These are phyloP conservation scores for Thomomys bottae DNA, from an alignment of 2,113 vertebrate species.

Conservation along the genomic window DNA sequence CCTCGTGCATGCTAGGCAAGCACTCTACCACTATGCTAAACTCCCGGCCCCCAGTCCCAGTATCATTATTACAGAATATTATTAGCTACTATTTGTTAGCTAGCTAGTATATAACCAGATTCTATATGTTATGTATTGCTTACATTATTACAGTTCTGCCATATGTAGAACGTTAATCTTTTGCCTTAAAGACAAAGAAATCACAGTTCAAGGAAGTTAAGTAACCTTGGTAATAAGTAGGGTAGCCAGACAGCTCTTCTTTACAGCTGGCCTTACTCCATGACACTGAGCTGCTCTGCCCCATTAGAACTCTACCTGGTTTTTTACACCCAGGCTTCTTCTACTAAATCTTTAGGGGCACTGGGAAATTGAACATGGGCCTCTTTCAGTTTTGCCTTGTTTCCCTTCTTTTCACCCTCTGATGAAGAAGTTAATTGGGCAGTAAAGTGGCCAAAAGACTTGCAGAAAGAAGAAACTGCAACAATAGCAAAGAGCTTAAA, in stretches of 20 bases:
- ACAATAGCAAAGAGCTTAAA: constrained; percentile 58
- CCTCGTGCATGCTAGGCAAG: no score
- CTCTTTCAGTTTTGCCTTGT: constrained; percentile 64
- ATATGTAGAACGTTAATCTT: neutral
- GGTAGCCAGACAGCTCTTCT: neutral
- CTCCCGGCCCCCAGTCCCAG: no score
- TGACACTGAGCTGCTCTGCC: neutral
- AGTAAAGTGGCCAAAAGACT: constrained; percentile 65
- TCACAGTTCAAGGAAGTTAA: neutral
- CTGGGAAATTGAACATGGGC: constrained; percentile 64
- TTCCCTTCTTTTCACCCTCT: constrained; percentile 71
- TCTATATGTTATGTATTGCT: neutral
- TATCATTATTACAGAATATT: neutral
- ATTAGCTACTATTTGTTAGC: neutral
- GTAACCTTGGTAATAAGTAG: constrained; percentile 14
- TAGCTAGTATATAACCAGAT: neutral
- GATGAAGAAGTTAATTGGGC: constrained; percentile 75
- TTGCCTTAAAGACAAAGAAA: constrained; percentile 9
- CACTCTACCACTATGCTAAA: no score
- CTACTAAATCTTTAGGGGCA: constrained; percentile 58
- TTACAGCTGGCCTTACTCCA: neutral
- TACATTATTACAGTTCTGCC: neutral
- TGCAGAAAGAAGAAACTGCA: constrained; percentile 65
- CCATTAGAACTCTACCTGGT: constrained; percentile 31
- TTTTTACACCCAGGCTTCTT: neutral